Conservation (phyloP, 2,888 invertebrate genomes). For the Drosophila mettleri region DNA sequence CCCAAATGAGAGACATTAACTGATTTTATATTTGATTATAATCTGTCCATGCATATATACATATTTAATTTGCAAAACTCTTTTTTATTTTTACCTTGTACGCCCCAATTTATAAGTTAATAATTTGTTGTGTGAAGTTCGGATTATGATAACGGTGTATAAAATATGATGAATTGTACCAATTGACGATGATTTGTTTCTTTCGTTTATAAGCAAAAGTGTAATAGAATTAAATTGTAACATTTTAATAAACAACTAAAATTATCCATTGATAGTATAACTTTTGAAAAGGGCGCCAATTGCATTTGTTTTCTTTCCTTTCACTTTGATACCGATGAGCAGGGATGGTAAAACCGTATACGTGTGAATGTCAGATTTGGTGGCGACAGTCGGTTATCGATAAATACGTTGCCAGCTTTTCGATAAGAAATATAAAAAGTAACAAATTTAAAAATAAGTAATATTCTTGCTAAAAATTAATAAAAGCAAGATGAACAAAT, state of each 20-base stretch:
- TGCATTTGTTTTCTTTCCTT: background rate
- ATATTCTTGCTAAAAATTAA: background rate
- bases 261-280: background rate
- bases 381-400: conserved; percentile 5
- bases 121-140: conserved; percentile 66
- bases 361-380: background rate
- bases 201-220: conserved; percentile 82
- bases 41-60: conserved; percentile 56
- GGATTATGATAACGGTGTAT: conserved; percentile 68
- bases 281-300: conserved; percentile 4
- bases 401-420: background rate
- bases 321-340: background rate
- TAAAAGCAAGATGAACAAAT: background rate
- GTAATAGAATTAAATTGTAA: conserved; percentile 80
- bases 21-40: conserved; percentile 65
- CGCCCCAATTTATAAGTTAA: conserved; percentile 60
- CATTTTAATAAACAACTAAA: conserved; percentile 74
- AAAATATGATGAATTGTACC: conserved; percentile 79
- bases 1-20: conserved; percentile 72
- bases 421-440: conserved; percentile 4
- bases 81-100: conserved; percentile 48
- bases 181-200: conserved; percentile 81
- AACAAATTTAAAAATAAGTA: background rate
- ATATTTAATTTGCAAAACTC: conserved; percentile 32
- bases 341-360: conserved; percentile 2